Evolutionary conservation across 2,113 vertebrate species (phyloP), one percentile per base, ranked within the genome.

Genomic region (Zingel zingel): DNA sequence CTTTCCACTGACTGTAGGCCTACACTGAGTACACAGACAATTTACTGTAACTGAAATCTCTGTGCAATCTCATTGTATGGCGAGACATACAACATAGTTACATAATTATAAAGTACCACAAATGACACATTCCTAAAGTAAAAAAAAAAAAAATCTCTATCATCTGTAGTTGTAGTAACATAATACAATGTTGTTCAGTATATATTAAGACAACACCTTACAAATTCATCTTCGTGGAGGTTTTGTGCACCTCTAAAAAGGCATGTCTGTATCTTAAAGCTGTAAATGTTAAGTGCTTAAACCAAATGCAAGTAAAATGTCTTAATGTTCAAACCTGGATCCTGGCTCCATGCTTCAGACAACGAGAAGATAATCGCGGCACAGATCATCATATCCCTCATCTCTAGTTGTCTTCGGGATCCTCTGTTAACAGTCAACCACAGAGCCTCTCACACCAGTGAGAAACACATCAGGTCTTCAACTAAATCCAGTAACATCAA

Each of bases 271-370:
- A 21, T 62, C 14, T 23, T 45, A 74, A 65, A 67, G 3, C 62
- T 74, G 58, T 36, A 14, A 13, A 21, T 4, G 10, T 56, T 11
- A 59, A 76, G 1, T 12, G 48, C 27, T 16, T 14, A 61, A 39
- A 50, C 11, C 21, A 47, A 3, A 36, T 54, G 3, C 0, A 2
- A 75, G 6, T 21, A 54, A 79, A 69, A 58, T 21, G 0, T 39
- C 43, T 25, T 1, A 9, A 64, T n/a, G 2, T 70, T 76, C 93
- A 85, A 83, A 94, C 94, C 94, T 93, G 13, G 10, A 12, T 74
- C 10, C 8, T 3, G 0, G 74, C 74, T 82, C 87, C 73, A 68
- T 14, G 84, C 65, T 67, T 78, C 65, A 63, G 75, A 58, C 21
- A 63, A 63, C 19, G 79, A 74, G 62, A 85, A 19, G 25, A 86